Evolutionary conservation across 2,888 invertebrate species (phyloP).

Genomic region (Matsumyia berberina): DNA sequence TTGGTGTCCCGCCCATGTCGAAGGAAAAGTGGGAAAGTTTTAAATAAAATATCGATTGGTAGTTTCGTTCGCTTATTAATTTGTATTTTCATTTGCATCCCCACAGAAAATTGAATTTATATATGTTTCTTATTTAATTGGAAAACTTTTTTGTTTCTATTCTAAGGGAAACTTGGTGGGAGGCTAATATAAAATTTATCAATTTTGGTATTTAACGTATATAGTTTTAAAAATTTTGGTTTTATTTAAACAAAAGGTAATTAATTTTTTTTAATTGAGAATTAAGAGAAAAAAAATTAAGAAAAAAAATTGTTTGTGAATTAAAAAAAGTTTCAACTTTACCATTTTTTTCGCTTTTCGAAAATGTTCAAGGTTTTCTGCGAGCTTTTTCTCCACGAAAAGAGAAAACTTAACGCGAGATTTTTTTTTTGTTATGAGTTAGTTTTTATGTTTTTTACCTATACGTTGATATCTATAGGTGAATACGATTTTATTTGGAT

Average conservation of each 20-base stretch:
- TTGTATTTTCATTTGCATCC: constrained; percentile 79
- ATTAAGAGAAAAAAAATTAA: constrained; percentile 35
- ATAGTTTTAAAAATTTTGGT: constrained; percentile 36
- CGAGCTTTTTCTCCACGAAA: constrained; percentile 74
- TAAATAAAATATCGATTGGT: constrained; percentile 81
- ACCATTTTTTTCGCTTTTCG: constrained; percentile 77
- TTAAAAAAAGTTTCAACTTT: constrained; percentile 76
- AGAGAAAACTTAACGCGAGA: constrained; percentile 73
- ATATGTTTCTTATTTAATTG: constrained; percentile 69
- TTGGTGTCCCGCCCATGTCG: constrained; percentile 47
- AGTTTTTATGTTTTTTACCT: constrained; percentile 53
- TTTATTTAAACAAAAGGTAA: constrained; percentile 53
- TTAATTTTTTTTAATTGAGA: constrained; percentile 52
- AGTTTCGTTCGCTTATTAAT: constrained; percentile 73
- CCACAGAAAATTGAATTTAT: constrained; percentile 79
- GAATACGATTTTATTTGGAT: constrained; percentile 51
- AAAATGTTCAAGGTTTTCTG: constrained; percentile 73
- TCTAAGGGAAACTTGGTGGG: constrained; percentile 71
- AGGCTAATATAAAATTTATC: constrained; percentile 62
- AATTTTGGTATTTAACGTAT: constrained; percentile 58
- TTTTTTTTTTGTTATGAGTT: constrained; percentile 31
- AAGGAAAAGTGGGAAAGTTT: constrained; percentile 54
- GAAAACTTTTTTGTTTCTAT: constrained; percentile 68
- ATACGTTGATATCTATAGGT: constrained; percentile 53
- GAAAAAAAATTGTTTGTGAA: constrained; percentile 69